Evolutionary conservation across 1,140 invertebrate genomes (phyloP), one percentile per base, ranked within the genome.

Genomic region (Trissolcus basalis): DNA sequence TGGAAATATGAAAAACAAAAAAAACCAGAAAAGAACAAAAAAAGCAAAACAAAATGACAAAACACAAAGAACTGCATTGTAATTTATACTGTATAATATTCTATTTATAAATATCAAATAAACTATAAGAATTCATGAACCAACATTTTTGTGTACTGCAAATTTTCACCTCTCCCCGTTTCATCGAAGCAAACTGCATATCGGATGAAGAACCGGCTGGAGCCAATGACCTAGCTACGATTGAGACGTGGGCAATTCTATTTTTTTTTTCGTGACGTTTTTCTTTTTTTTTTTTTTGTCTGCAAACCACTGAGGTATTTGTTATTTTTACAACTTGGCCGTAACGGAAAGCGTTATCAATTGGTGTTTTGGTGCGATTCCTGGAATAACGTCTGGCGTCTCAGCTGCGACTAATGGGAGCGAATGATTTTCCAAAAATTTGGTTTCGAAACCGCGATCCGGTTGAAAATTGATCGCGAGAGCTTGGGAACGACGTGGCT

Each of bases 21-120:
- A 45, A 44, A 44, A 44, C 4, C 19, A 27, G 6, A 27, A 27
- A 3, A 6, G 6, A 27, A 27, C 19, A 27, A 27, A 27, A 1
- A 27, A 27, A 27, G 2, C 19, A 3, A 3, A 27, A 1, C 19
- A 27, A 27, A 1, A 1, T 27, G 19, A 27, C 19, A 68, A 41
- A 73, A 59, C 65, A 74, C 71, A 54, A 80, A 75, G 64, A 68
- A 71, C 63, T 69, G 64, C 71, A 78, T 65, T 75, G 71, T 71
- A 79, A 80, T 81, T 78, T 80, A 81, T 74, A 81, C 79, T 65
- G 60, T 64, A 79, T 56, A 77, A 80, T 80, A 78, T 82, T 27
- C 81, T 79, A 82, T 83, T 81, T 81, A 80, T 81, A 81, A 75
- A 80, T 77, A 81, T 79, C 72, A 81, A 84, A 84, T 84, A 84